Conservation (phyloP, 2,797 vertebrate species). For the Danio albolineatus region DNA sequence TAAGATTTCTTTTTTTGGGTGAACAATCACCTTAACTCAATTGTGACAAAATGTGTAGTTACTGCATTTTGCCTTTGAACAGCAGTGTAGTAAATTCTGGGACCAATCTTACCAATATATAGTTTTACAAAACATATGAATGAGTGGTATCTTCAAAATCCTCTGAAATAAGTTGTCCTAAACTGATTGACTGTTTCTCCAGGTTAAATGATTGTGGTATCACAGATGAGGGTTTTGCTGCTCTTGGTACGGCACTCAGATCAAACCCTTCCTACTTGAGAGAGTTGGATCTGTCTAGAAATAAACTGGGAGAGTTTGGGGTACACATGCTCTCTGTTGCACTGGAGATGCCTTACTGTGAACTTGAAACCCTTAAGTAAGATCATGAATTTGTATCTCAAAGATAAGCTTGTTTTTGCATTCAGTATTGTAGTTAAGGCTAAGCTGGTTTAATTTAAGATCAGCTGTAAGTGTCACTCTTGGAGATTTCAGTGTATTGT, state of each 20-base stretch:
- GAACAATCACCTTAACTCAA: no score
- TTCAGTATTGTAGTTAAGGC: background rate
- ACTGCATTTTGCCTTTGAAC: no score
- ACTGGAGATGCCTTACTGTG: background rate
- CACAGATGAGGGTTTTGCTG: background rate
- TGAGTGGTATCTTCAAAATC: background rate
- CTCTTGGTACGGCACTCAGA: background rate
- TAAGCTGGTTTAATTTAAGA: background rate
- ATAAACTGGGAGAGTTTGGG: background rate
- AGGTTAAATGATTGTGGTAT: slow-evolving; percentile 21
- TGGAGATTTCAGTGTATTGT: no score
- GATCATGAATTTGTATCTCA: background rate
- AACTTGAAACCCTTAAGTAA: slow-evolving; percentile 37
- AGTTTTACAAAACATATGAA: no score
- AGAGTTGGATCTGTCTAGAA: slow-evolving; percentile 26
- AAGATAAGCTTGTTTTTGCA: background rate
- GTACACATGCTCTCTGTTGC: background rate
- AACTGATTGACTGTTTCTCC: background rate
- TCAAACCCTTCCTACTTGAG: slow-evolving; percentile 12
- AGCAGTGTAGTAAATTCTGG: no score
- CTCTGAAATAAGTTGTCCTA: background rate
- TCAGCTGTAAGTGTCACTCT: no score
- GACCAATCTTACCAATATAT: no score
- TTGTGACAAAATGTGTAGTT: no score
- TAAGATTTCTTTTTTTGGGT: no score